Percentiles rank a stretch among this genome's conserved stretches.
These are phyloP conservation scores for Tolmerus cingulatus DNA, from an alignment of 2,888 invertebrate species.

Conservation along the genomic window DNA sequence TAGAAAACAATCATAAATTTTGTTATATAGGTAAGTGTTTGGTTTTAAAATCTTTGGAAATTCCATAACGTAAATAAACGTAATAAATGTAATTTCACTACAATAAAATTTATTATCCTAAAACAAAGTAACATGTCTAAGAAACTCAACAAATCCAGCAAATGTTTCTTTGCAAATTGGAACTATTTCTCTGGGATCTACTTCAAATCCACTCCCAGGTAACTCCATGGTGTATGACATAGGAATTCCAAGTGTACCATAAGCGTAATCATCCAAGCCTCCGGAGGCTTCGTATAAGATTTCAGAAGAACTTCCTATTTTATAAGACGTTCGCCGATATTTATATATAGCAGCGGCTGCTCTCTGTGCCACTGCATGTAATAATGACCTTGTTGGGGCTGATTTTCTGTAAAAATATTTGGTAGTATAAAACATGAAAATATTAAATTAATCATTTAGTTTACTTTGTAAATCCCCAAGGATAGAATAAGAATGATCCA, in stretches of 20 bases:
- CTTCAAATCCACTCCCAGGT: slow-evolving; percentile 67
- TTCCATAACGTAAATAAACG: background rate
- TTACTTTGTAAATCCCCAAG: slow-evolving; percentile 61
- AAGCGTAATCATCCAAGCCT: slow-evolving; percentile 73
- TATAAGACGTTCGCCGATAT: slow-evolving; percentile 63
- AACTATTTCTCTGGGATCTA: slow-evolving; percentile 58
- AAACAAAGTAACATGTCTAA: slow-evolving; percentile 60
- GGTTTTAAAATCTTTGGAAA: background rate
- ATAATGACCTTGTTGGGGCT: slow-evolving; percentile 57
- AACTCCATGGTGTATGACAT: slow-evolving; percentile 73
- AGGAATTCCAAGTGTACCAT: slow-evolving; percentile 67
- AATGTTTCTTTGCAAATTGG: slow-evolving; percentile 62
- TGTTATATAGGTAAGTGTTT: background rate
- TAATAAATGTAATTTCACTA: background rate
- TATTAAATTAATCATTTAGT: background rate
- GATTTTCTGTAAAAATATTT: slow-evolving; percentile 53
- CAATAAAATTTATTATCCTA: slow-evolving; percentile 47
- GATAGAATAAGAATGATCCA: slow-evolving; percentile 63
- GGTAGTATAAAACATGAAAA: background rate
- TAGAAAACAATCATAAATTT: background rate
- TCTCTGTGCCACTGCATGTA: slow-evolving; percentile 59
- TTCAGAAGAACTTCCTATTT: slow-evolving; percentile 66
- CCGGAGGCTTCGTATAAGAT: slow-evolving; percentile 69
- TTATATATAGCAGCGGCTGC: slow-evolving; percentile 61
- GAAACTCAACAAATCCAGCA: slow-evolving; percentile 61